A percentile compares a stretch with the other conserved stretches of the same genome.
phyloP scores from a whole-genome alignment of 2,797 vertebrate genomes.

The Acrocephalus scirpaceus region DNA sequence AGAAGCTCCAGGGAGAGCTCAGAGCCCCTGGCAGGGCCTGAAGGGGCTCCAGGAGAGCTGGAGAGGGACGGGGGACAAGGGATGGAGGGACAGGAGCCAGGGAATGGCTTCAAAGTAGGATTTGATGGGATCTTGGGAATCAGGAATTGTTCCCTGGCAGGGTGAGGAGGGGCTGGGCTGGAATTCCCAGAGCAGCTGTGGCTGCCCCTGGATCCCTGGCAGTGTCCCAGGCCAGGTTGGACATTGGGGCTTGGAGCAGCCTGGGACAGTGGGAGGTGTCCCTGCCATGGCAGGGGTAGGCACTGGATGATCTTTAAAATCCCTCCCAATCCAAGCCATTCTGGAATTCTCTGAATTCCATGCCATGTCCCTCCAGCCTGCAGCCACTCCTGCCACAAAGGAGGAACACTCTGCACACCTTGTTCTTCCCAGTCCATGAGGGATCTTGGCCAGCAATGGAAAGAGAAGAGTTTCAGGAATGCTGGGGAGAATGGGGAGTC shows the following conservation, averaged over 20 bases:
- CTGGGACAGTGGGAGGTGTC: background rate
- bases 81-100: fast-evolving
- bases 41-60: background rate
- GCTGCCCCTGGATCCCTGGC: background rate
- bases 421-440: no score
- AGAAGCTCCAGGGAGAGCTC: background rate
- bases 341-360: no score
- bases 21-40: background rate
- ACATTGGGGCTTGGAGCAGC: background rate
- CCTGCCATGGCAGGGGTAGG: no score
- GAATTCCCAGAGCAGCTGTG: background rate
- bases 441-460: no score
- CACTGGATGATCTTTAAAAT: no score
- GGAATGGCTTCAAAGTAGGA: background rate
- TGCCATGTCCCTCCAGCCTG: no score
- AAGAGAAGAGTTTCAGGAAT: no score
- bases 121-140: fast-evolving
- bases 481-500: no score
- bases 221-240: background rate
- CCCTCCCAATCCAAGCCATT: no score
- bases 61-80: background rate
- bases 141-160: background rate
- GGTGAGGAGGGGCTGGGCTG: fast-evolving
- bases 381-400: no score
- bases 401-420: no score